Percentiles rank a stretch among this genome's conserved stretches.
Conservation (phyloP, 2,888 invertebrate genomes). For the Chalcosyrphus nemorum region DNA sequence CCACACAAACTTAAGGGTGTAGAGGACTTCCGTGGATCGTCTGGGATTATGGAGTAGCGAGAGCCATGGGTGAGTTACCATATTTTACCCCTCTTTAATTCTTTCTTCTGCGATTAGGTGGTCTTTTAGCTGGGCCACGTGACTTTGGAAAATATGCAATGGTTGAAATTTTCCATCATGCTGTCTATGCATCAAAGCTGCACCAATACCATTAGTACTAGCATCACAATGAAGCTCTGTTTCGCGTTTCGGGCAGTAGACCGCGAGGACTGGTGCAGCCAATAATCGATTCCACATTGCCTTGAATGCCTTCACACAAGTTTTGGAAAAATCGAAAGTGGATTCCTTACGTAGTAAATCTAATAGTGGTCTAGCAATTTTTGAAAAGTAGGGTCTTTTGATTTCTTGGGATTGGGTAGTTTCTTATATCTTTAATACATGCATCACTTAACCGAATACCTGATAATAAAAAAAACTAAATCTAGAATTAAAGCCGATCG, state of each 20-base stretch:
- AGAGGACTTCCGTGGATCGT: no score
- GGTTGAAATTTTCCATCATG: slow-evolving; percentile 75
- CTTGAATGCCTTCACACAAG: slow-evolving; percentile 1
- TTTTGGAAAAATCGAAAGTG: slow-evolving; percentile 46
- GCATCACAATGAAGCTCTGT: slow-evolving; percentile 76
- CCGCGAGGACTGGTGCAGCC: slow-evolving; percentile 72
- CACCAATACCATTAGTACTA: slow-evolving; percentile 74
- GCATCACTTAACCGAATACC: slow-evolving; percentile 32
- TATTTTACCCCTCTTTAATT: no score
- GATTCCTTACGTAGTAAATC: slow-evolving; percentile 4
- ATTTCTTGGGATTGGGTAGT: no score
- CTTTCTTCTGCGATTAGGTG: no score
- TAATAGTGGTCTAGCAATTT: slow-evolving; percentile 8
- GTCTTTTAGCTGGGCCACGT: no score
- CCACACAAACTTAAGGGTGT: no score
- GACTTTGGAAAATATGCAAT: slow-evolving; percentile 76
- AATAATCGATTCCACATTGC: background rate
- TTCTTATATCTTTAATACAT: slow-evolving; percentile 21
- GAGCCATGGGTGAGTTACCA: no score
- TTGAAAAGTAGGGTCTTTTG: no score
- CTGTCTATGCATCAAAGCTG: slow-evolving; percentile 72
- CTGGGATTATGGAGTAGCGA: no score
- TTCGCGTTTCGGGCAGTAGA: slow-evolving; percentile 74
- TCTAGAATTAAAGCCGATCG: no score
- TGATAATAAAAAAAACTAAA: no score